phyloP scores from a whole-genome alignment of 2,113 vertebrate genomes.

The Hippopotamus amphibius region DNA sequence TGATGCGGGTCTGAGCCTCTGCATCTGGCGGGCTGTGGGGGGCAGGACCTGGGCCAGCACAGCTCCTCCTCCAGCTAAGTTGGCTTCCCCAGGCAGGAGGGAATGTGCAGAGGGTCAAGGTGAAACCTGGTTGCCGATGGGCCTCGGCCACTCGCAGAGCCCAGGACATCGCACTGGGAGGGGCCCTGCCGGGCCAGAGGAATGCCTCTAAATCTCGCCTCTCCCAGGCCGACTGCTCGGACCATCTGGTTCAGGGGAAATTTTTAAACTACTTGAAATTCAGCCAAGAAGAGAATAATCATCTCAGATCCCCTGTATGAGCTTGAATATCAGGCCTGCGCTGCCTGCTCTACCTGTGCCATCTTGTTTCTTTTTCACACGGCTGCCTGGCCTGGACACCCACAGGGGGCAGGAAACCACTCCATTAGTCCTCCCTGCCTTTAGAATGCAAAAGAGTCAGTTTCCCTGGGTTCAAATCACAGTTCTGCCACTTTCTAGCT shows the following conservation, averaged over 20 bases:
- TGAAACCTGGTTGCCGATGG: neutral
- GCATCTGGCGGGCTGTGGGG: neutral
- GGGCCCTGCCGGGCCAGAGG: neutral
- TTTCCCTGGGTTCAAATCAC: neutral
- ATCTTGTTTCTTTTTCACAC: neutral
- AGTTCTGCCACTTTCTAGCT: neutral
- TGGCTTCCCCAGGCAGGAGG: neutral
- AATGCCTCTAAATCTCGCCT: slow-evolving; percentile 18
- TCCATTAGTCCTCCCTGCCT: neutral
- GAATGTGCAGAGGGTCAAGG: neutral
- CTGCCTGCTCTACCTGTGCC: neutral
- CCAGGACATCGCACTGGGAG: neutral
- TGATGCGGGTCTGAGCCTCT: neutral
- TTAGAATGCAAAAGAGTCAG: neutral
- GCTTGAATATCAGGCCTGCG: neutral
- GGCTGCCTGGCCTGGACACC: neutral
- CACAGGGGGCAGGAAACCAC: neutral
- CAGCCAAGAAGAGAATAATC: neutral
- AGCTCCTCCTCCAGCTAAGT: neutral
- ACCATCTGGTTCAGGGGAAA: slow-evolving; percentile 42
- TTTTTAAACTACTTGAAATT: slow-evolving; percentile 47
- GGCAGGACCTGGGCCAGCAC: neutral
- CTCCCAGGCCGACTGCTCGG: neutral
- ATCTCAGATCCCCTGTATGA: neutral
- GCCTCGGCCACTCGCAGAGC: neutral